phyloP scores from a whole-genome alignment of 2,888 invertebrate genomes.

The Cybosia mesomella region DNA sequence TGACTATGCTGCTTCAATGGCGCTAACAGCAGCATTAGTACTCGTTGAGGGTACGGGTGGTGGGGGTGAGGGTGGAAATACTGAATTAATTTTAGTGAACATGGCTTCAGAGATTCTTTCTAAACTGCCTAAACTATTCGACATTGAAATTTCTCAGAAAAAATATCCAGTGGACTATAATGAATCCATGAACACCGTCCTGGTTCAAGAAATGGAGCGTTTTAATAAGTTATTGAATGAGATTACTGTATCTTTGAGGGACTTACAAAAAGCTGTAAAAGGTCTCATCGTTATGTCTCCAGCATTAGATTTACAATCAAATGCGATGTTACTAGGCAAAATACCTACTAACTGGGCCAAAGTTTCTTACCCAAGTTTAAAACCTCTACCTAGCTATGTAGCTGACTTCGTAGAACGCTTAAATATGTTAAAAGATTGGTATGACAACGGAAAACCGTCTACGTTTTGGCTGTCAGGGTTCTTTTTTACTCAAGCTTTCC shows the following conservation, averaged over 20 bases:
- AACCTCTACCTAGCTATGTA: slow-evolving; percentile 94
- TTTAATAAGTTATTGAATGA: slow-evolving; percentile 89
- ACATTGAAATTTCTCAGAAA: slow-evolving; percentile 89
- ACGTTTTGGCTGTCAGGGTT: slow-evolving; percentile 97
- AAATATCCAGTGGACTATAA: slow-evolving; percentile 91
- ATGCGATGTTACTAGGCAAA: slow-evolving; percentile 90
- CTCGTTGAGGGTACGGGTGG: slow-evolving; percentile 90
- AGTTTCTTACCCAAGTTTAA: slow-evolving; percentile 95
- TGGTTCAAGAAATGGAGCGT: slow-evolving; percentile 92
- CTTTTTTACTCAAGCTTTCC: slow-evolving; percentile 96
- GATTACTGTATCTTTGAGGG: slow-evolving; percentile 89
- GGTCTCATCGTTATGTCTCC: slow-evolving; percentile 96
- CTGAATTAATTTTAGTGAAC: slow-evolving; percentile 89
- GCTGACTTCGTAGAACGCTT: slow-evolving; percentile 93
- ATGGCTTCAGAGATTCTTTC: slow-evolving; percentile 87
- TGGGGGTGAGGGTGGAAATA: slow-evolving; percentile 86
- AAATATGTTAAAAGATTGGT: slow-evolving; percentile 90
- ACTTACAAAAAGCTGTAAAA: slow-evolving; percentile 93
- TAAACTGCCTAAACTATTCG: slow-evolving; percentile 88
- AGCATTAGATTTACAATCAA: slow-evolving; percentile 91
- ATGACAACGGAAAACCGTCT: slow-evolving; percentile 90
- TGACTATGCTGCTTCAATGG: slow-evolving; percentile 92
- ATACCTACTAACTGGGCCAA: slow-evolving; percentile 94
- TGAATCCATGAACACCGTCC: slow-evolving; percentile 95
- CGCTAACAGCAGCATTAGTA: slow-evolving; percentile 91